A percentile compares a stretch with the other conserved stretches of the same genome.
phyloP scores from a whole-genome alignment of 2,113 vertebrate species.

The Leucopternis melanops region DNA sequence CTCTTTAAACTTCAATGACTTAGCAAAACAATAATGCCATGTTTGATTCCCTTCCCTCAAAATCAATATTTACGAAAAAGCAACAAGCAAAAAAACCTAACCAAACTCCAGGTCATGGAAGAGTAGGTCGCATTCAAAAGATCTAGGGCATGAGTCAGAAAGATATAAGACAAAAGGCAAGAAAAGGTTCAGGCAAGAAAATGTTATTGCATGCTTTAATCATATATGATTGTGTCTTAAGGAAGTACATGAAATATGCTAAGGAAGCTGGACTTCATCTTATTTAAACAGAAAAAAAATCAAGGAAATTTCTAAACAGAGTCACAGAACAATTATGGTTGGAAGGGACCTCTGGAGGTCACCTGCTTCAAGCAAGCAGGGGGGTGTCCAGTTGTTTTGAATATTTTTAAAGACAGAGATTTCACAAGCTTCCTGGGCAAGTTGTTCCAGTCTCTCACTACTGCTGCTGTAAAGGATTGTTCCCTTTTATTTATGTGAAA shows the following conservation, averaged over 20 bases:
- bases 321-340: background rate
- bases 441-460: background rate
- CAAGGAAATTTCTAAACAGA: background rate
- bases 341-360: background rate
- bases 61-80: background rate
- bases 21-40: background rate
- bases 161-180: background rate
- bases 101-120: background rate
- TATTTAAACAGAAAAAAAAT: background rate
- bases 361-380: background rate
- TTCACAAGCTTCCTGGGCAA: background rate
- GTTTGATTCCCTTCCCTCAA: background rate
- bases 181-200: background rate
- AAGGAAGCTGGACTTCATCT: background rate
- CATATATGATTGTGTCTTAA: background rate
- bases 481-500: background rate
- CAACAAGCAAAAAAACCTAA: background rate
- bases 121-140: background rate
- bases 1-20: conserved; percentile 25
- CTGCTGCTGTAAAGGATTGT: background rate
- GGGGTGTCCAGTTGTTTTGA: background rate
- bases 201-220: background rate
- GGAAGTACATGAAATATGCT: background rate
- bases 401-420: background rate
- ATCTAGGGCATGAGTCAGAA: background rate